Evolutionary conservation across 2,113 vertebrate species (phyloP).

Genomic region (Chaenocephalus aceratus): DNA sequence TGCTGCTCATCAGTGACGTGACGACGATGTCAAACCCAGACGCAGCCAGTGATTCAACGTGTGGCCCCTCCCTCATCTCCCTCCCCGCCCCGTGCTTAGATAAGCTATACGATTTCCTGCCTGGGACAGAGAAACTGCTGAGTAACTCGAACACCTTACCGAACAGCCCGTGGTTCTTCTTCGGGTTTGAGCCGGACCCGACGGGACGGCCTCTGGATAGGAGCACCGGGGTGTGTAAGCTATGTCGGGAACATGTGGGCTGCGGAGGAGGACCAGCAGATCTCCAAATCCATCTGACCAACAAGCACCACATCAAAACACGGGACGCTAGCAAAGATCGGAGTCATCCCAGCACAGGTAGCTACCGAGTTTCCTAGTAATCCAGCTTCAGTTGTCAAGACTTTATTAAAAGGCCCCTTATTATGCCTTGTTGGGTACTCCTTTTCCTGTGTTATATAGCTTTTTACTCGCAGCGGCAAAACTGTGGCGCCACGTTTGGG

Average conservation of each 20-base stretch:
- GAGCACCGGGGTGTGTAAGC: slow-evolving; percentile 80
- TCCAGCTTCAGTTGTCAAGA: too few relatives aligned
- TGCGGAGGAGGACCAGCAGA: slow-evolving; percentile 76
- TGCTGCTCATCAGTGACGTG: slow-evolving; percentile 71
- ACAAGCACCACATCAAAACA: slow-evolving; percentile 77
- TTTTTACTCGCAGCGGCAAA: too few relatives aligned
- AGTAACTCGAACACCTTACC: slow-evolving; percentile 57
- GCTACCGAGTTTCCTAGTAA: not conserved
- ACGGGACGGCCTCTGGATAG: slow-evolving; percentile 80
- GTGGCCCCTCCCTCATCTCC: slow-evolving; percentile 18
- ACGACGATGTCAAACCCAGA: slow-evolving; percentile 53
- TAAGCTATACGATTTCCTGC: slow-evolving; percentile 63
- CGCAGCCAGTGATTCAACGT: slow-evolving; percentile 23
- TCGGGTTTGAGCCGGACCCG: slow-evolving; percentile 76
- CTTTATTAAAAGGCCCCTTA: too few relatives aligned
- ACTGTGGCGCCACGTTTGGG: too few relatives aligned
- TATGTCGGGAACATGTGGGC: slow-evolving; percentile 78
- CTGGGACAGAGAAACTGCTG: slow-evolving; percentile 71
- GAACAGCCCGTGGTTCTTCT: slow-evolving; percentile 77
- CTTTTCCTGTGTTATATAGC: too few relatives aligned
- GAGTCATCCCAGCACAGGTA: slow-evolving; percentile 43
- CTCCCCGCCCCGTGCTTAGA: slow-evolving; percentile 29
- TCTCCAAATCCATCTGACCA: slow-evolving; percentile 78
- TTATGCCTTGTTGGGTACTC: too few relatives aligned
- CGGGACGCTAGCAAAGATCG: slow-evolving; percentile 49